Evolutionary conservation across 2,888 invertebrate genomes (phyloP), one percentile per base, ranked within the genome.

Genomic region (Rhamphomyia laevipes): DNA sequence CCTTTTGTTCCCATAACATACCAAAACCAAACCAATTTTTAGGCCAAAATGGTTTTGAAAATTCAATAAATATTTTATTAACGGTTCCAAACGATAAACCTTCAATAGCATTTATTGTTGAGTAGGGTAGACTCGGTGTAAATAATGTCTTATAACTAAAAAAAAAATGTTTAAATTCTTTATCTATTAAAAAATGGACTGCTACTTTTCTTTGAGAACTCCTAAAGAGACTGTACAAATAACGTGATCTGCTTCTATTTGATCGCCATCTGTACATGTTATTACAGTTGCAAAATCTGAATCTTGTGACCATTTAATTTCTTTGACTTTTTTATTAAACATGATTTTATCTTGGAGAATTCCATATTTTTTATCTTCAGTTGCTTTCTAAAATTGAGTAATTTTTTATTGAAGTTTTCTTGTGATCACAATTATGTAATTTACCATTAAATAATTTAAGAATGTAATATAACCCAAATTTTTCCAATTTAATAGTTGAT

Each of bases 401-500:
- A 4, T 7, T 27, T 27, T 7, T 27, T 7, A 9, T 27, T 27
- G 4, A 6, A 6, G 2, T 27, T 7, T 27, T 6, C 4, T 27
- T n/a, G n/a, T n/a, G n/a, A n/a, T n/a, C n/a, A n/a, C n/a, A n/a
- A 27, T 9, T 27, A 9, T 9, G 23, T 9, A 6, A 27, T 65
- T 62, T 70, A 84, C 85, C 77, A 80, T 73, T 53, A 90, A 70
- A 43, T 86, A 60, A 57, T 82, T 76, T 45, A 90, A 68, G 51
- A 89, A 70, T 2, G 74, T 81, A 53, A 72, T 74, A 61, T 77
- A 89, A 2, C 87, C 87, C 52, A 74, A 77, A 47, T 78, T 76
- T 57, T 82, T 84, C 89, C 87, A 91, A 59, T 83, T 78, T 5
- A 84, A 69, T 57, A 81, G 65, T 15, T 71, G 68, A 60, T 86